Conservation (phyloP, 2,113 vertebrate species). For the Anthoscopus minutus region DNA sequence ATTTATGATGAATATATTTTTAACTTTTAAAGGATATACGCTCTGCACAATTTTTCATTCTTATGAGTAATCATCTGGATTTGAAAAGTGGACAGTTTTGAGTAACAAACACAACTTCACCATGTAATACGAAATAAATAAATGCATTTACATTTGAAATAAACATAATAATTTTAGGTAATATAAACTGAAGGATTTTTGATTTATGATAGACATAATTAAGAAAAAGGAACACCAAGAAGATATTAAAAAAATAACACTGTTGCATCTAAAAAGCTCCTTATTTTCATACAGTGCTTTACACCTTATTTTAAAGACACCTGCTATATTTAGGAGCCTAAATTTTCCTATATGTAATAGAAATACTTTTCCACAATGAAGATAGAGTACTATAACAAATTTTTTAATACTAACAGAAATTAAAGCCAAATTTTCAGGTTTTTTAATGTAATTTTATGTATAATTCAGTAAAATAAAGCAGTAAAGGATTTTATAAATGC, state of each 20-base stretch:
- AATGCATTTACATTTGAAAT: not conserved
- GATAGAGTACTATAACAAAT: not conserved
- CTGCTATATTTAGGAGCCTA: not conserved
- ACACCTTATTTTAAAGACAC: not conserved
- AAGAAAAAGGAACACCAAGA: not conserved
- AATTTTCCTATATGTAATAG: not conserved
- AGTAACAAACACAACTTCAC: not conserved
- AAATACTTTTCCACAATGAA: not conserved
- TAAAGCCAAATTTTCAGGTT: not conserved
- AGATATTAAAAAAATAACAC: not conserved
- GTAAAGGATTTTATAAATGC: not conserved
- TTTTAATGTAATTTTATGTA: not conserved
- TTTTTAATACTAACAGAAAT: not conserved
- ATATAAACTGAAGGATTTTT: not conserved
- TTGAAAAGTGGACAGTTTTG: not conserved
- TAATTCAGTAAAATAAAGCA: not conserved
- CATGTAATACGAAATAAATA: not conserved
- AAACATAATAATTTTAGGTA: not conserved
- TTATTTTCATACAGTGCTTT: not conserved
- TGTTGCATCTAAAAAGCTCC: not conserved
- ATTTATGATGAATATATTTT: not conserved
- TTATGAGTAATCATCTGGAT: not conserved
- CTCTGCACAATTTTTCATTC: not conserved
- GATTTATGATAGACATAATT: not conserved
- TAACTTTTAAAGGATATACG: not conserved